These are phyloP conservation scores for Sycophaga agraensis DNA, from an alignment of 1,140 invertebrate genomes.

Conservation along the genomic window DNA sequence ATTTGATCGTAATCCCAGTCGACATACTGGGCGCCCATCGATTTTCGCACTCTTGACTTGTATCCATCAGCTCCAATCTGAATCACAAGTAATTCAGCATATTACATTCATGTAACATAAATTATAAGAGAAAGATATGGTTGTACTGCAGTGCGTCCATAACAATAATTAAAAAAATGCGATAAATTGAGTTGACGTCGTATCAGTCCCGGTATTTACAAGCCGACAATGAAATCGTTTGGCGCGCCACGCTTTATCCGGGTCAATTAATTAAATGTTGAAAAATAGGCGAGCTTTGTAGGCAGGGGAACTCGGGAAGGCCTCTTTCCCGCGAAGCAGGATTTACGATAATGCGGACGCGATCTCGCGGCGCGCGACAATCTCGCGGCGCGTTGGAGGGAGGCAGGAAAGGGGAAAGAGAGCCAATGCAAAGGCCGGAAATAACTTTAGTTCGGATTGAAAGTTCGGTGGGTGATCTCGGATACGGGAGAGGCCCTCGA, in stretches of 20 bases:
- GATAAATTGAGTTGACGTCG: background rate
- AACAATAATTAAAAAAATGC: background rate
- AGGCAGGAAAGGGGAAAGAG: constrained; percentile 30
- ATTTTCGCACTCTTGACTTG: constrained; percentile 79
- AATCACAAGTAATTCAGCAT: too few relatives aligned
- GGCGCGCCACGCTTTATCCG: too few relatives aligned
- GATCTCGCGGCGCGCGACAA: constrained; percentile 5
- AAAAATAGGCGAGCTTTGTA: too few relatives aligned
- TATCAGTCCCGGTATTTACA: too few relatives aligned
- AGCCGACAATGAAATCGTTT: too few relatives aligned
- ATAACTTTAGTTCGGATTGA: constrained; percentile 47
- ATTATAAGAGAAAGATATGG: background rate
- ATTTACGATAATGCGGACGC: background rate
- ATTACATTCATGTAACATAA: too few relatives aligned
- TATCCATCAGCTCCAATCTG: constrained; percentile 92
- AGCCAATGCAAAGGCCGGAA: constrained; percentile 43
- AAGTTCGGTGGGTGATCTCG: constrained; percentile 29
- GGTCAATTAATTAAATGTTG: too few relatives aligned
- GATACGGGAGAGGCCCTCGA: too few relatives aligned
- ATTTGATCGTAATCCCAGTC: constrained; percentile 85
- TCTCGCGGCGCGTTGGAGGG: background rate
- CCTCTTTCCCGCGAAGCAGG: background rate
- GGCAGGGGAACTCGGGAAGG: too few relatives aligned
- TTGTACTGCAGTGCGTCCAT: too few relatives aligned
- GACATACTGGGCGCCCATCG: constrained; percentile 78